Base-by-base conservation (phyloP, 2,113 vertebrate genomes). In the Sander vitreus region DNA sequence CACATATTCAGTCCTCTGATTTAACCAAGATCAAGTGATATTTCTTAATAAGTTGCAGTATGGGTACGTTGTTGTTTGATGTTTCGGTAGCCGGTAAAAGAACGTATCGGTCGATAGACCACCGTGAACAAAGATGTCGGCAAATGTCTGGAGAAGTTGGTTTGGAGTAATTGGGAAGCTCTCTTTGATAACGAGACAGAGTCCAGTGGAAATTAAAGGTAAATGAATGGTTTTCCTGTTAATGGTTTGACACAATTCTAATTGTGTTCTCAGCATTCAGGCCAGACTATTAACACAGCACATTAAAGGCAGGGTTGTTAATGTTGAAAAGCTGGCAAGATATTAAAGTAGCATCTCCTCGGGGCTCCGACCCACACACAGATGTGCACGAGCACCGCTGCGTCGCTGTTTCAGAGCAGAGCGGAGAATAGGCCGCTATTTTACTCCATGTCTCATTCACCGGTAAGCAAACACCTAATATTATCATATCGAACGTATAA, bases 111-210 rank as follows among this genome's bases (percentile, higher is more conserved):
- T 1, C 13, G 23, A 57, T 14, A 43, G 48, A 27, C 19, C 30
- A n/a, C 43, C 11, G 16, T 39, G 70, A 78, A 60, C 58, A 74
- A 68, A 53, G 53, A 60, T 14, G 50, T 62, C 12, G 12, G 21
- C 11, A 59, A 53, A 18, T 21, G 16, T 76, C 68, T 45, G 25
- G 30, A 53, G 23, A 58, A 51, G 47, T 33, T n/a, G 16, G 25
- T 51, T 59, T 57, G 39, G 45, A 53, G 39, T 59, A 82, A 89
- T 73, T 33, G 45, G 54, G 43, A 71, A 71, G 1, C 12, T 69
- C 14, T 53, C 23, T 76, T 72, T 84, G 47, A 86, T 18, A 75
- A 62, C 30, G 54, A 30, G 19, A 39, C 50, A 45, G 25, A 16
- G 21, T 36, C 73, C 23, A 23, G 13, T 64, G 30, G 30, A 71